phyloP scores from a whole-genome alignment of 2,888 invertebrate species.

The Phalera bucephala region DNA sequence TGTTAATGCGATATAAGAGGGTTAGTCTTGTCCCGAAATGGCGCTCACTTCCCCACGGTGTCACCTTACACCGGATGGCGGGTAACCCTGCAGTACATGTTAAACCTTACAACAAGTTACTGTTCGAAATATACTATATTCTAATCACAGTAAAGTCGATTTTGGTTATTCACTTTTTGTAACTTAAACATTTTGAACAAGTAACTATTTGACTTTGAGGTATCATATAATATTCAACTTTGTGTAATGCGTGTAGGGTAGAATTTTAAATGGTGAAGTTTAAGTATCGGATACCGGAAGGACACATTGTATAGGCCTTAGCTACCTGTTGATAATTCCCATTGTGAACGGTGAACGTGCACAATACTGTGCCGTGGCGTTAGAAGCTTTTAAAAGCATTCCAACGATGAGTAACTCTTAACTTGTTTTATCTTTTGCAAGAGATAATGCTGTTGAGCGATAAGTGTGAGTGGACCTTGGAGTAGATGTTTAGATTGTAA shows the following conservation, averaged over 20 bases:
- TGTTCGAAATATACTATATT: not conserved
- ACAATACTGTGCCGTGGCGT: conserved; percentile 55
- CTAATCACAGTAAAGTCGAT: not conserved
- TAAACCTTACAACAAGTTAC: conserved; percentile 31
- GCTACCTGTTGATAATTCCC: conserved; percentile 79
- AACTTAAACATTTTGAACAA: conserved; percentile 27
- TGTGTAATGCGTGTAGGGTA: conserved; percentile 26
- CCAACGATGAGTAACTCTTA: conserved; percentile 54
- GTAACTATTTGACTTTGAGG: conserved; percentile 25
- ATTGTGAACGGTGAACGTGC: conserved; percentile 62
- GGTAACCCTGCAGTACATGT: conserved; percentile 59
- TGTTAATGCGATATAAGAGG: conserved; percentile 37
- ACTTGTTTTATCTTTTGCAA: conserved; percentile 36
- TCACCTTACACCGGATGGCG: conserved; percentile 75
- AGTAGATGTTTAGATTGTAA: too few relatives aligned
- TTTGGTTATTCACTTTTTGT: conserved; percentile 9
- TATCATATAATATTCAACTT: conserved; percentile 23
- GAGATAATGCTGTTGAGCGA: conserved; percentile 20
- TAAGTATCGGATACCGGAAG: conserved; percentile 69
- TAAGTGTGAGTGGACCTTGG: conserved; percentile 11
- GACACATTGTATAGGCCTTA: conserved; percentile 66
- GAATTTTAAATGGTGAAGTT: conserved; percentile 20
- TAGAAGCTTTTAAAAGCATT: conserved; percentile 65
- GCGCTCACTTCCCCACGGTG: conserved; percentile 71
- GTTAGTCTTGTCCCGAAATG: conserved; percentile 50